These are phyloP conservation scores for Butorides virescens DNA, from an alignment of 2,113 vertebrate species.

Conservation along the genomic window DNA sequence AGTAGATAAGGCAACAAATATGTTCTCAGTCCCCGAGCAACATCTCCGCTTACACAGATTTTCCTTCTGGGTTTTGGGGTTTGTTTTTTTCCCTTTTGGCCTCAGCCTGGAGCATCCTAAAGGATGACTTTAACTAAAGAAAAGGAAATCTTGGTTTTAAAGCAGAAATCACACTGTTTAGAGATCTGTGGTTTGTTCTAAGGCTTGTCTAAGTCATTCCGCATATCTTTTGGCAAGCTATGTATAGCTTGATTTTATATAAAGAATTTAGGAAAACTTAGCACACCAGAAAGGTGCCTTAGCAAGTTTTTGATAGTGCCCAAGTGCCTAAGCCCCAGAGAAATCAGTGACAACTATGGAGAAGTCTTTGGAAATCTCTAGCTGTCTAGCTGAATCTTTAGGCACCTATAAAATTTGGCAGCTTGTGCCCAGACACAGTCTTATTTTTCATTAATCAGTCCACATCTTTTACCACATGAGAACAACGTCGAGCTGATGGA, in stretches of 20 bases:
- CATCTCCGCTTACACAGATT: neutral
- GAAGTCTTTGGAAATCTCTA: neutral
- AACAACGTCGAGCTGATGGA: neutral
- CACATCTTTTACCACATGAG: conserved; percentile 19
- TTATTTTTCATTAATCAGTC: conserved; percentile 17
- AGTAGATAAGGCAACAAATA: conserved; percentile 9
- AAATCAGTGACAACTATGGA: neutral
- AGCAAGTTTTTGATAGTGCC: neutral
- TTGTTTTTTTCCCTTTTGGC: neutral
- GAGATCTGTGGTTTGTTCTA: neutral
- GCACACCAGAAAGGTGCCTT: neutral
- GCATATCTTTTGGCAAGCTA: neutral
- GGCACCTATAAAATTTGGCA: neutral
- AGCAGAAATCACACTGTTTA: neutral
- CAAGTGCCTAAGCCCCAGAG: neutral
- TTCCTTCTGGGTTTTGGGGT: neutral
- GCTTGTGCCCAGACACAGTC: neutral
- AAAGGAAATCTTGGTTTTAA: neutral
- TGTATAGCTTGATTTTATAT: neutral
- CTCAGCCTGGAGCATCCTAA: neutral
- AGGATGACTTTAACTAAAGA: neutral
- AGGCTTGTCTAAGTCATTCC: neutral
- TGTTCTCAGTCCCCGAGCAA: neutral
- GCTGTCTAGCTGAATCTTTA: neutral
- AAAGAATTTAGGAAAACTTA: neutral